Evolutionary conservation across 1,140 invertebrate genomes (phyloP), one percentile per base, ranked within the genome.

Genomic region (Drosophila parabipectinata): DNA sequence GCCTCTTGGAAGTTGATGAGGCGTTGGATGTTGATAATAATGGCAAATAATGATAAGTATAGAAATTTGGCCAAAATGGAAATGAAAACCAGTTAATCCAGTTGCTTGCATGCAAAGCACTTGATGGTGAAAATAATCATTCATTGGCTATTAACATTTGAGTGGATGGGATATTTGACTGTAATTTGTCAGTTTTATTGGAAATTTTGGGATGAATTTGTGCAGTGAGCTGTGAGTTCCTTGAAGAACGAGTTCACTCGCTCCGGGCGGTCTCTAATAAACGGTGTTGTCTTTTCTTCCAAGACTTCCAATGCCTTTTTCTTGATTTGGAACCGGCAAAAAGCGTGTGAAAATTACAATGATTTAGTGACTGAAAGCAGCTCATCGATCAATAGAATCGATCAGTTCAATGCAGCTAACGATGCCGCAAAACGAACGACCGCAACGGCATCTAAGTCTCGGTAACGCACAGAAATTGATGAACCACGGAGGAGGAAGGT

Each of bases 291-390:
- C 32, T 30, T 54, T 66, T 44, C 18, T 44, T n/a, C 32, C 24
- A 1, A n/a, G 26, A 47, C 9, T 4, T 1, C 26, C 28, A 34
- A 28, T 52, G 28, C 44, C 66, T 71, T 45, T 32, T 61, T 50
- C 58, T 73, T 30, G 59, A 1, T 34, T 21, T 54, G 37, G 24
- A 6, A 26, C 32, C 10, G n/a, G 55, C 21, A 69, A 73, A 75
- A 73, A 75, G 71, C 72, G 72, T 75, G 72, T 75, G 72, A 75
- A 75, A 75, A 75, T 75, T 56, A 75, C 72, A 75, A 58, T 74
- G 71, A 74, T 74, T 74, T 74, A 74, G 60, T 74, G 54, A 41
- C 72, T 74, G 71, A 57, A 53, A 41, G 71, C 72, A 53, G 67
- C 71, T 57, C 71, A 74, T 74, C 60, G 60, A 74, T 75, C 72